phyloP scores from a whole-genome alignment of 2,797 vertebrate species.

The Crenichthys baileyi region DNA sequence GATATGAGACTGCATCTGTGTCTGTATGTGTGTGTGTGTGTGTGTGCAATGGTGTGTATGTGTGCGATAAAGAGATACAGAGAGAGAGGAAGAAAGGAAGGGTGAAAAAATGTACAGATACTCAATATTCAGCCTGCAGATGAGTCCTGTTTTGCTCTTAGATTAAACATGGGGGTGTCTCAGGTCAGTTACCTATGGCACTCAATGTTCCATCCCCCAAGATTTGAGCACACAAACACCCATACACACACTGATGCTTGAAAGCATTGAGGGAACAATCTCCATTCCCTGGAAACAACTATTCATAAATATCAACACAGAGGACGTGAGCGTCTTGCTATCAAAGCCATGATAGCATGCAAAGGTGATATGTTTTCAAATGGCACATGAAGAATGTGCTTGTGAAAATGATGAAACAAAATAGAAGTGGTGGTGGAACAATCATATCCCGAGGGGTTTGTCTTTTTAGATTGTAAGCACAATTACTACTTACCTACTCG shows the following conservation, averaged over 20 bases:
- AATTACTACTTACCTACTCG: constrained; percentile 54
- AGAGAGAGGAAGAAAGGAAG: constrained; percentile 7
- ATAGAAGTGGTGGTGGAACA: constrained; percentile 68
- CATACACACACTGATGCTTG: constrained; percentile 23
- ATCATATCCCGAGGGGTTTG: constrained; percentile 58
- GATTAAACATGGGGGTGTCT: constrained; percentile 81
- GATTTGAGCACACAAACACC: constrained; percentile 33
- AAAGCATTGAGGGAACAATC: constrained; percentile 55
- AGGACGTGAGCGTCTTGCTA: constrained; percentile 66
- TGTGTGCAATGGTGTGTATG: neutral
- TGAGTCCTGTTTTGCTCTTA: constrained; percentile 78
- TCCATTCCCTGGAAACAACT: constrained; percentile 67
- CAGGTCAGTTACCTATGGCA: constrained; percentile 81
- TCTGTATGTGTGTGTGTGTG: neutral
- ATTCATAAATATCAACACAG: constrained; percentile 77
- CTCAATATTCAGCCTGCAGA: constrained; percentile 76
- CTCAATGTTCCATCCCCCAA: constrained; percentile 71
- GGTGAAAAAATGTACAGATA: constrained; percentile 49
- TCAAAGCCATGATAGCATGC: constrained; percentile 68
- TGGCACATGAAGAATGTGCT: constrained; percentile 72
- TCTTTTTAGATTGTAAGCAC: constrained; percentile 64
- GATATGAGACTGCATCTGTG: constrained; percentile 26
- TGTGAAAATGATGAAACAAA: constrained; percentile 76
- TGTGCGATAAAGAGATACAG: constrained; percentile 2
- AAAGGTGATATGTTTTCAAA: constrained; percentile 71